phyloP scores from a whole-genome alignment of 2,888 invertebrate genomes.

The Norana najaformis region DNA sequence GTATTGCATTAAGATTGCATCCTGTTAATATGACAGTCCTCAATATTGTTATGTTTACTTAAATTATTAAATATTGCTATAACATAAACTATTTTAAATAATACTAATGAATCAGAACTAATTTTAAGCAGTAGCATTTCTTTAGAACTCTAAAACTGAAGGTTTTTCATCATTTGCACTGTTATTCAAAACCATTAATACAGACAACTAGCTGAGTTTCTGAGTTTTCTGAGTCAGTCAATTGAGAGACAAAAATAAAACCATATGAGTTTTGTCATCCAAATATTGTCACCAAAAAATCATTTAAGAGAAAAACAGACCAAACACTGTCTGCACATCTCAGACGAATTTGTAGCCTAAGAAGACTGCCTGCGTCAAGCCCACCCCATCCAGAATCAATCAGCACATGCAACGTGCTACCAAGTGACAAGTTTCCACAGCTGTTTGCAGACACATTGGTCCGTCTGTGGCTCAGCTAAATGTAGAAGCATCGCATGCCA shows the following conservation, averaged over 20 bases:
- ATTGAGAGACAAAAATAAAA: neutral
- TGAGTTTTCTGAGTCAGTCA: neutral
- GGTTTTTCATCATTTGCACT: neutral
- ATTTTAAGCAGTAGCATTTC: neutral
- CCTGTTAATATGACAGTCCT: neutral
- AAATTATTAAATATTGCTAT: no score
- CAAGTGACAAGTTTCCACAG: neutral
- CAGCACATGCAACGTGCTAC: neutral
- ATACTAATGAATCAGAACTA: neutral
- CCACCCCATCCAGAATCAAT: neutral
- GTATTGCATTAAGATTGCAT: neutral
- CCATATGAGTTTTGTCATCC: neutral
- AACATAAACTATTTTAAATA: neutral
- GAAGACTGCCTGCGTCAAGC: neutral
- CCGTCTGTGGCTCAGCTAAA: neutral
- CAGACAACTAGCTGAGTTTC: neutral
- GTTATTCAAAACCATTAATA: neutral
- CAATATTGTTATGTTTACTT: neutral
- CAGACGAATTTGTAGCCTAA: neutral
- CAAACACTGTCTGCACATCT: no score
- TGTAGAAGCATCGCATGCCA: neutral
- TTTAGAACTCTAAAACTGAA: neutral
- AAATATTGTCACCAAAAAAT: neutral
- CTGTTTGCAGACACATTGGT: neutral
- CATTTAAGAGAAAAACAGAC: neutral